Base-by-base conservation (phyloP, 1,140 invertebrate genomes). In the Paraescarpia echinospica region DNA sequence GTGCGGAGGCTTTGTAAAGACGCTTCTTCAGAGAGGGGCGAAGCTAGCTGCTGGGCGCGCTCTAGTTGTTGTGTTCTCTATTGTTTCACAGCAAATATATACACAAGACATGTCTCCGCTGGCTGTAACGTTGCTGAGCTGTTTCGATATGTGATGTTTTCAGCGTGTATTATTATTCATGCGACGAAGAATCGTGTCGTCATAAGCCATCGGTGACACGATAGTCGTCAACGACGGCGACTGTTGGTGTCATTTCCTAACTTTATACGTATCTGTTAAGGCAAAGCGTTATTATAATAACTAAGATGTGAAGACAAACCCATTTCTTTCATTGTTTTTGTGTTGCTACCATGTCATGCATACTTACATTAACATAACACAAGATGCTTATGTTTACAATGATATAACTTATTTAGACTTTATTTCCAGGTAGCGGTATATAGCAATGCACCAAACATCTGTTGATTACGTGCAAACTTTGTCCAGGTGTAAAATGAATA, bases 321-420 rank as follows among this genome's bases (percentile, higher is more conserved):
- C 59, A 77, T 77, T 77, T 77, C 59, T 77, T 77, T 77, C 59
- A 77, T 77, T 77, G 48, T 51, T 77, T 77, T 31, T 77, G 59
- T 77, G 59, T 77, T 77, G 59, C 59, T 77, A 77, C 59, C 59
- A 77, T 77, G 59, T 77, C 59, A 18, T 77, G 59, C 59, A 77
- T 77, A 77, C 59, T 77, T 77, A 77, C 59, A 77, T 77, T 77
- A 41, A 77, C 59, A 77, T 77, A 77, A 77, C 59, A 77, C 59
- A 12, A 31, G 8, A 77, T 77, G 59, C 59, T 77, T 77, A 77
- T 22, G 59, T 77, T 77, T 27, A 77, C 59, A 77, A 77, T 27
- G 59, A 77, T 77, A 77, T 77, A 77, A 77, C 59, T 77, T 77
- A 77, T 77, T 77, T 77, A 77, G 59, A 77, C 22, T 77, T 41